Evolutionary conservation across 2,113 vertebrate genomes (phyloP).

Genomic region (Motacilla tschutschensis): DNA sequence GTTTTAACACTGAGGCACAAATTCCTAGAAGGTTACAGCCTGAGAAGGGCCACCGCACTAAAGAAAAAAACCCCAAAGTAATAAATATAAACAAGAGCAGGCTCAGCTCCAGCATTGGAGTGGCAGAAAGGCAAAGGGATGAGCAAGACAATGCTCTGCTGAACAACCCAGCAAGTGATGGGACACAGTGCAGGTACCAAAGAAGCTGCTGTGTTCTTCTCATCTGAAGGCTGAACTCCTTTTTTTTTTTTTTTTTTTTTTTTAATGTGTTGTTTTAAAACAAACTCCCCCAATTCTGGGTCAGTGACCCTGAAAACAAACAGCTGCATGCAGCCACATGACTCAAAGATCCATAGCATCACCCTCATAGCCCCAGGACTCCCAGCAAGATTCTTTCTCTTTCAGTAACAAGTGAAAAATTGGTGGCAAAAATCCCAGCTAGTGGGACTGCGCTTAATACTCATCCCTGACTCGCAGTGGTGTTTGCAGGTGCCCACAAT

Average conservation of each 20-base stretch:
- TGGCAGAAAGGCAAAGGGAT: not conserved
- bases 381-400: not conserved
- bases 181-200: not conserved
- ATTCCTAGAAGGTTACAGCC: not conserved
- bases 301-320: slow-evolving; percentile 7
- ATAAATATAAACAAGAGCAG: not conserved
- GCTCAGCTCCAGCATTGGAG: not conserved
- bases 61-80: not conserved
- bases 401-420: not conserved
- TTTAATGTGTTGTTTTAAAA: not conserved
- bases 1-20: not conserved
- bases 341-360: not conserved
- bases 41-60: not conserved
- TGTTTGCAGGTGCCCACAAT: not conserved
- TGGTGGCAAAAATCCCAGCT: not conserved
- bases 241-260: not conserved
- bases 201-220: not conserved
- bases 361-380: not conserved
- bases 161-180: not conserved
- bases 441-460: not conserved
- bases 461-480: not conserved
- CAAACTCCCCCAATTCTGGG: not conserved
- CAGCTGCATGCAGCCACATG: not conserved
- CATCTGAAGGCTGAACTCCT: not conserved
- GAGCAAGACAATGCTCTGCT: not conserved